Evolutionary conservation across 2,113 vertebrate species (phyloP).

Genomic region (Chaenogobius annularis): DNA sequence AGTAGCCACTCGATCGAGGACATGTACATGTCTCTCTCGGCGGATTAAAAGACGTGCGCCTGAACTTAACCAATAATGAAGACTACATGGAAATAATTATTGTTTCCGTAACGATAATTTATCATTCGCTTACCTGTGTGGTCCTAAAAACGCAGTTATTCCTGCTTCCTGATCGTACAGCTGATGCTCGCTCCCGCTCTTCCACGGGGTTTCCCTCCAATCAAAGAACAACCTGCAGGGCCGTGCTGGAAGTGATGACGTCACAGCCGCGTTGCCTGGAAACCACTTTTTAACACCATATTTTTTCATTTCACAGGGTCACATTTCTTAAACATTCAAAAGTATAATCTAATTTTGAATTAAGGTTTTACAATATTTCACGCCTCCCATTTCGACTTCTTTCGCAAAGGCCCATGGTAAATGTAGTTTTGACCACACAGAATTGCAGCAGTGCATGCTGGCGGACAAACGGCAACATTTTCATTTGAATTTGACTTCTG

Average conservation of each 20-base stretch:
- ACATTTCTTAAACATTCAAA: neutral
- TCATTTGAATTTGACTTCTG: no score
- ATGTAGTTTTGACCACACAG: neutral
- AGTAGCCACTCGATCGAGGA: conserved; percentile 28
- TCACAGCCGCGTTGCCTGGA: conserved; percentile 83
- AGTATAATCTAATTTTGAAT: neutral
- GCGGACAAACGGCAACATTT: neutral
- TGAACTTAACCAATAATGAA: no score
- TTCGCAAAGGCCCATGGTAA: neutral
- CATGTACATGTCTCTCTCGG: neutral
- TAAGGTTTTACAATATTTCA: neutral
- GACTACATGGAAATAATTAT: neutral
- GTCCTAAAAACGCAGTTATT: conserved; percentile 64
- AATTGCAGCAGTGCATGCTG: neutral
- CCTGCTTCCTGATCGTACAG: conserved; percentile 77
- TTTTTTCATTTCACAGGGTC: neutral
- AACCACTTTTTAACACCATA: conserved; percentile 68
- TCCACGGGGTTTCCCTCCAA: conserved; percentile 95
- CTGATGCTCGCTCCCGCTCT: conserved; percentile 80
- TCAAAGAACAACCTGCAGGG: conserved; percentile 77
- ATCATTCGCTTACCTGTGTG: conserved; percentile 60
- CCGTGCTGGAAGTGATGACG: conserved; percentile 83
- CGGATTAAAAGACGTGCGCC: neutral
- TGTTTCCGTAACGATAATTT: neutral
- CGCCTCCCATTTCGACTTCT: neutral